Evolutionary conservation across 2,113 vertebrate species (phyloP).

Genomic region (Ptilonorhynchus violaceus): DNA sequence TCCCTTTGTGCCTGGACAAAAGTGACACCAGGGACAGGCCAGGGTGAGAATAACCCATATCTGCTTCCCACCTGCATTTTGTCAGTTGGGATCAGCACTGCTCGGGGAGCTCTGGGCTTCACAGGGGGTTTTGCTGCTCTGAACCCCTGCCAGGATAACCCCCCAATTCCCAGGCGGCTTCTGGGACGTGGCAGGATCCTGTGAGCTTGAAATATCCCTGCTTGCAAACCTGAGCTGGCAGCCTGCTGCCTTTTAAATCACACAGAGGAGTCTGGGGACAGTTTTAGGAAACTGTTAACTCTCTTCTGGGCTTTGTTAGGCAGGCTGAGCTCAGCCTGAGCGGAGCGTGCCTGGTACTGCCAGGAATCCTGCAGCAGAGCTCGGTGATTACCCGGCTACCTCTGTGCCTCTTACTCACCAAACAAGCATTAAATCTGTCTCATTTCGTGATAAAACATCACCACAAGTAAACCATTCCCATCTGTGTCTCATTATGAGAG

Average conservation of each 20-base stretch:
- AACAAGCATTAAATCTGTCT: not conserved
- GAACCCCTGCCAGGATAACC: not conserved
- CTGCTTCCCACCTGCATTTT: not conserved
- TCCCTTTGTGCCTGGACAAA: not conserved
- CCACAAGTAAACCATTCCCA: not conserved
- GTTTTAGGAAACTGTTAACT: not conserved
- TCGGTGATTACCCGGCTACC: not conserved
- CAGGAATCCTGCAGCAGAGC: not conserved
- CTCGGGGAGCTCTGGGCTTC: not conserved
- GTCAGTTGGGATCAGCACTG: not conserved
- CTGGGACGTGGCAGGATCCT: not conserved
- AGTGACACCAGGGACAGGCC: not conserved
- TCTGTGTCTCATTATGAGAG: not conserved
- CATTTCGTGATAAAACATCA: not conserved
- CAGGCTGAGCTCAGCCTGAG: not conserved
- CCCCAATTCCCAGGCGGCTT: not conserved
- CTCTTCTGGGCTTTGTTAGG: not conserved
- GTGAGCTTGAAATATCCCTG: not conserved
- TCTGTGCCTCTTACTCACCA: not conserved
- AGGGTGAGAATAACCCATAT: not conserved
- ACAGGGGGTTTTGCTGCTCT: not conserved
- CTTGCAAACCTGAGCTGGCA: not conserved
- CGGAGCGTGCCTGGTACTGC: not conserved
- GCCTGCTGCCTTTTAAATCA: not conserved
- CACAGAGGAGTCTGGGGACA: not conserved